Conservation (phyloP, 2,888 invertebrate genomes). For the Cylindroiulus punctatus region DNA sequence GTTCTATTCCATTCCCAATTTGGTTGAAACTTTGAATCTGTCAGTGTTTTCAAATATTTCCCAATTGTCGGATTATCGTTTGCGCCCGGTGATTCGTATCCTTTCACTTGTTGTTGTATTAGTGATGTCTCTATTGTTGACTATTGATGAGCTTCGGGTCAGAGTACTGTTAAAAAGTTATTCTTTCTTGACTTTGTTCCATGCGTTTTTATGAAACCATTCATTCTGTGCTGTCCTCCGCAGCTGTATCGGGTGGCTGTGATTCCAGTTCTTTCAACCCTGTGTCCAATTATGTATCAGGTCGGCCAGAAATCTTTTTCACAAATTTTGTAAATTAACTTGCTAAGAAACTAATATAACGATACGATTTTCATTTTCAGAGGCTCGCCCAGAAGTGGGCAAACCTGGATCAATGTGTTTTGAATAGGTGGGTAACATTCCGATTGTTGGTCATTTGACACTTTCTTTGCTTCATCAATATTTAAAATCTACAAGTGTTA, state of each 20-base stretch:
- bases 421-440: slow-evolving; percentile 24
- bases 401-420: slow-evolving; percentile 62
- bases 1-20: slow-evolving; percentile 80
- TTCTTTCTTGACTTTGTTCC: neutral
- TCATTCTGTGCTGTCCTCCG: slow-evolving; percentile 85
- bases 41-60: slow-evolving; percentile 78
- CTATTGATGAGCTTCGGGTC: neutral
- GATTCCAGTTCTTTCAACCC: slow-evolving; percentile 80
- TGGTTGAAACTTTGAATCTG: slow-evolving; percentile 78
- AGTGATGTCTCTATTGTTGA: neutral
- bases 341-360: neutral
- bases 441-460: neutral
- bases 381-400: slow-evolving; percentile 63
- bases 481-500: no score
- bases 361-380: slow-evolving; percentile 61
- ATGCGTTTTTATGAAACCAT: slow-evolving; percentile 84
- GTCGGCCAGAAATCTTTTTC: slow-evolving; percentile 60
- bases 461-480: neutral
- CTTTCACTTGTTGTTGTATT: slow-evolving; percentile 60
- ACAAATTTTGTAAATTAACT: neutral
- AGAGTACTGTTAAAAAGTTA: neutral
- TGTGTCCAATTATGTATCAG: slow-evolving; percentile 75
- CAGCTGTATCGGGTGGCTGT: slow-evolving; percentile 80
- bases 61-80: slow-evolving; percentile 83
- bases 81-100: slow-evolving; percentile 78